Conservation (phyloP, 2,113 vertebrate genomes). For the Chelonoidis abingdonii region DNA sequence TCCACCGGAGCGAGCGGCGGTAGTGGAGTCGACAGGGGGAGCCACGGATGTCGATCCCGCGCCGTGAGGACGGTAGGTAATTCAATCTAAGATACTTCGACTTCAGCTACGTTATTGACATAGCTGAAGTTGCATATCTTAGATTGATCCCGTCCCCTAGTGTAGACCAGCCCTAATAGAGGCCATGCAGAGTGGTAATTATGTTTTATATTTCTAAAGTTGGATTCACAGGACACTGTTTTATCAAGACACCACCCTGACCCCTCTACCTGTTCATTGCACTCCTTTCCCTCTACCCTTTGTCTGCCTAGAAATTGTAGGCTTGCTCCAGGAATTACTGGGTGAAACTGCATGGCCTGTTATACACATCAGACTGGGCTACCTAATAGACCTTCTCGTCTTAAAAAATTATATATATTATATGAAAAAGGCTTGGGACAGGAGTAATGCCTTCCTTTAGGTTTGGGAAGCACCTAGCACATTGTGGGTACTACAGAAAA, state of each 20-base stretch:
- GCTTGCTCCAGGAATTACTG: no score
- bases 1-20: no score
- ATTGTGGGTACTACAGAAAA: not conserved
- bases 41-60: no score
- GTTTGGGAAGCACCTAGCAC: not conserved
- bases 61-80: no score
- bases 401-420: not conserved
- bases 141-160: no score
- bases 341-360: no score
- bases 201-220: not conserved
- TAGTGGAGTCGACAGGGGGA: no score
- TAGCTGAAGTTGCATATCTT: no score
- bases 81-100: no score
- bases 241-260: not conserved
- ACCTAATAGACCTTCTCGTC: not conserved
- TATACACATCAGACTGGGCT: not conserved
- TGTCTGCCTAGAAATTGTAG: not conserved
- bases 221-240: not conserved
- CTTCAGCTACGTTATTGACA: no score
- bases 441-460: not conserved
- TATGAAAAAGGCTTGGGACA: not conserved
- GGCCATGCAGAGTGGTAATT: constrained; percentile 9
- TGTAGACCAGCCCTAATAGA: not conserved
- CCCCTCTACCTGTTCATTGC: not conserved
- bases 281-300: not conserved